These are phyloP conservation scores for Ictidomys tridecemlineatus DNA, from an alignment of 2,113 vertebrate species.

Conservation along the genomic window DNA sequence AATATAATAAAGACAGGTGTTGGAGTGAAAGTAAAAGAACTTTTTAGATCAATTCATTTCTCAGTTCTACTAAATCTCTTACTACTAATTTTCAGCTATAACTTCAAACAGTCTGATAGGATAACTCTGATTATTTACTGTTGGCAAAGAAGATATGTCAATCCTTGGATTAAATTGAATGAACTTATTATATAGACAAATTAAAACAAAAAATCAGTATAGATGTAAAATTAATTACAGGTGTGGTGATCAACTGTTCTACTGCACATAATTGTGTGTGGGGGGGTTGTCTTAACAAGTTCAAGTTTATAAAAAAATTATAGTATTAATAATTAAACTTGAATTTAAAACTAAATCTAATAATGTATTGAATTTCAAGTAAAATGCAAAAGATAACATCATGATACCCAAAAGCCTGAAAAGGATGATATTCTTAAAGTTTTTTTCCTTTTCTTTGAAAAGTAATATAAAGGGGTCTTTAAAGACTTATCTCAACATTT, in stretches of 20 bases:
- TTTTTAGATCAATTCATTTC: not conserved
- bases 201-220: not conserved
- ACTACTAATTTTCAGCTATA: not conserved
- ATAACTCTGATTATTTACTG: not conserved
- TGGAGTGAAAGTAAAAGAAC: not conserved
- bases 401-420: not conserved
- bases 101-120: not conserved
- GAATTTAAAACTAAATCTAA: not conserved
- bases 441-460: slow-evolving; percentile 43
- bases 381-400: not conserved
- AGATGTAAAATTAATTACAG: not conserved
- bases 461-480: not conserved
- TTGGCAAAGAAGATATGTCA: not conserved
- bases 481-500: not conserved
- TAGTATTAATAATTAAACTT: slow-evolving; percentile 21
- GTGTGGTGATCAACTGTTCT: not conserved
- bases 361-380: not conserved
- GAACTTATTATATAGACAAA: not conserved
- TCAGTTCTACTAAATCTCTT: not conserved
- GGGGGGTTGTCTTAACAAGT: not conserved
- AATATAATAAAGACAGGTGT: not conserved
- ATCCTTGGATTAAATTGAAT: not conserved
- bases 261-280: not conserved
- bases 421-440: not conserved
- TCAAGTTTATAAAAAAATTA: not conserved